Base-by-base conservation (phyloP, 1,140 invertebrate genomes). In the Penaeus chinensis region DNA sequence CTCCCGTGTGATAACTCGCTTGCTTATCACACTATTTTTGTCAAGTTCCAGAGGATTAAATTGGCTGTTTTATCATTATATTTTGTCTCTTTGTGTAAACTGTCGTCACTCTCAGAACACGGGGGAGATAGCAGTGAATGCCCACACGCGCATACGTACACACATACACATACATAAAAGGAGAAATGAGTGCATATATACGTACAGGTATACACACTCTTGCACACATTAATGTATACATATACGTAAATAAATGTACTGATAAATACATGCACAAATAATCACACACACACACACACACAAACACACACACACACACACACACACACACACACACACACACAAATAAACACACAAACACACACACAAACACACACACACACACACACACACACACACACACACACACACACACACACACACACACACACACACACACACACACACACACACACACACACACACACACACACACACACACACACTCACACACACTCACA, bases 1-100 rank as follows among this genome's bases (percentile, higher is more conserved):
- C 69, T 74, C 77, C 77, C 47, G n/a, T 27, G 42, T 37, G 24
- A 37, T 47, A 79, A 71, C n/a, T 54, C 77, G n/a, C n/a, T 79
- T 37, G 77, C 77, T 79, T 79, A 79, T 79, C 77, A 47, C 42
- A 79, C 77, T 54, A 79, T 42, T 54, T 79, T 79, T 54, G 77
- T n/a, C 77, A 79, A 79, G 60, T 79, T 19, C 19, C 77, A 54
- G 37, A 79, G 77, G 54, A 54, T 54, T 54, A 54, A 54, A 54
- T 54, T 54, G 16, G 54, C 54, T 54, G 54, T 54, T 54, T 54
- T 54, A 54, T 54, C 54, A 54, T 54, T 16, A 54, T 54, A 54
- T 54, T 54, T 54, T 54, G 54, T 54, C 54, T 54, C 54, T 54
- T 54, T 54, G 54, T 54, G 11, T 54, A 54, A 54, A 54, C 54